phyloP scores from a whole-genome alignment of 2,113 vertebrate genomes.

The Sinocyclocheilus rhinocerous region DNA sequence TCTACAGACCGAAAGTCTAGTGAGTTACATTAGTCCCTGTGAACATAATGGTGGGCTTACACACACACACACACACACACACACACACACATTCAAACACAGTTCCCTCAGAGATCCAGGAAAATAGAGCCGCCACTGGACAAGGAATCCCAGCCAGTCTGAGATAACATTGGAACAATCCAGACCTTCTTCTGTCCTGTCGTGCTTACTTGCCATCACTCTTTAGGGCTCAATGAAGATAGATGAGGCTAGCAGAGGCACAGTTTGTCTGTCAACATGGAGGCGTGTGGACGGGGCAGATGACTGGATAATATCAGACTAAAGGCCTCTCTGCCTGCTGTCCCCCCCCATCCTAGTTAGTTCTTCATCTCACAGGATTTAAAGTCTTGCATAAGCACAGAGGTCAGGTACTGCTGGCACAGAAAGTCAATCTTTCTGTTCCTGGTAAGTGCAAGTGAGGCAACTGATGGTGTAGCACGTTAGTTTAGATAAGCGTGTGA shows the following conservation, averaged over 20 bases:
- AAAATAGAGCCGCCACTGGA: conserved; percentile 35
- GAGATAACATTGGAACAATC: conserved; percentile 71
- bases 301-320: conserved; percentile 77
- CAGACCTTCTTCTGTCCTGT: conserved; percentile 73
- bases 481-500: not conserved
- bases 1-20: conserved; percentile 74
- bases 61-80: conserved; percentile 61
- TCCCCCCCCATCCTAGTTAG: not conserved
- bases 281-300: conserved; percentile 70
- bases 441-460: not conserved
- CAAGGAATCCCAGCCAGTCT: conserved; percentile 58
- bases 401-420: not conserved
- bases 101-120: conserved; percentile 62
- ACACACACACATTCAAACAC: conserved; percentile 46
- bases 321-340: conserved; percentile 50
- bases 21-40: conserved; percentile 52
- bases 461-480: not conserved
- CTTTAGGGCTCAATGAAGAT: conserved; percentile 75
- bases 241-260: conserved; percentile 75
- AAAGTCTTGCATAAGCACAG: not conserved
- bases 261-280: conserved; percentile 77
- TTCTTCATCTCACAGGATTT: not conserved
- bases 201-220: conserved; percentile 71
- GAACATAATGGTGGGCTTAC: conserved; percentile 64
- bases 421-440: not conserved